phyloP scores from a whole-genome alignment of 1,140 invertebrate species.

The Megalopta genalis region DNA sequence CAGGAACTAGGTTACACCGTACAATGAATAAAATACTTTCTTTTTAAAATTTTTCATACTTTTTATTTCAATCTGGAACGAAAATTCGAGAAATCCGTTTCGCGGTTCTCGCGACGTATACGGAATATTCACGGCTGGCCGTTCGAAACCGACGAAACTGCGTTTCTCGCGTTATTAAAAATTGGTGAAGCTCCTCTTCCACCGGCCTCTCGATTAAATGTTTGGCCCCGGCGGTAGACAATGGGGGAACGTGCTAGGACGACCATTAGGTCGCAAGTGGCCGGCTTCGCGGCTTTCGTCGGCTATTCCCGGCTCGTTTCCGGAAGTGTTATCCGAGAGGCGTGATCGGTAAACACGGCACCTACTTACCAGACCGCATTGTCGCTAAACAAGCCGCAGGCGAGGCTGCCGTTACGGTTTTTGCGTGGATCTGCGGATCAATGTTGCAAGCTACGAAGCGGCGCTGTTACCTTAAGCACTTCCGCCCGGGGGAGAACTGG shows the following conservation, averaged over 20 bases:
- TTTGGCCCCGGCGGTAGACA: background rate
- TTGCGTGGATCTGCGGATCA: constrained; percentile 5
- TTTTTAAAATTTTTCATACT: too few relatives aligned
- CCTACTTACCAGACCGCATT: constrained; percentile 16
- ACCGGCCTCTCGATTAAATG: too few relatives aligned
- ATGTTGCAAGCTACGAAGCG: background rate
- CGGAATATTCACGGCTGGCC: too few relatives aligned
- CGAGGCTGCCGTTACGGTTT: background rate
- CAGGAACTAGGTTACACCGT: too few relatives aligned
- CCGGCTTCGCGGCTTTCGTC: background rate
- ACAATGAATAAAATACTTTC: too few relatives aligned
- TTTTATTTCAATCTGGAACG: too few relatives aligned
- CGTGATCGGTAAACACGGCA: constrained; percentile 47
- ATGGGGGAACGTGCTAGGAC: background rate
- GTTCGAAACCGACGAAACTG: too few relatives aligned
- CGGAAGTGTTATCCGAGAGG: constrained; percentile 20
- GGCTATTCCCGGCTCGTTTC: background rate
- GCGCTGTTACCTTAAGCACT: constrained; percentile 17
- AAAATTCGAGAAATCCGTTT: too few relatives aligned
- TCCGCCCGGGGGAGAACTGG: background rate
- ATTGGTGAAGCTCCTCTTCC: too few relatives aligned
- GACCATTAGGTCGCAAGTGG: background rate
- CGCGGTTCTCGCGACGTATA: too few relatives aligned
- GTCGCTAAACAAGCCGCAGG: constrained; percentile 12
- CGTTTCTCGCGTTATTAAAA: too few relatives aligned